Evolutionary conservation across 2,797 vertebrate species (phyloP).

Genomic region (Enteromius viviparus): DNA sequence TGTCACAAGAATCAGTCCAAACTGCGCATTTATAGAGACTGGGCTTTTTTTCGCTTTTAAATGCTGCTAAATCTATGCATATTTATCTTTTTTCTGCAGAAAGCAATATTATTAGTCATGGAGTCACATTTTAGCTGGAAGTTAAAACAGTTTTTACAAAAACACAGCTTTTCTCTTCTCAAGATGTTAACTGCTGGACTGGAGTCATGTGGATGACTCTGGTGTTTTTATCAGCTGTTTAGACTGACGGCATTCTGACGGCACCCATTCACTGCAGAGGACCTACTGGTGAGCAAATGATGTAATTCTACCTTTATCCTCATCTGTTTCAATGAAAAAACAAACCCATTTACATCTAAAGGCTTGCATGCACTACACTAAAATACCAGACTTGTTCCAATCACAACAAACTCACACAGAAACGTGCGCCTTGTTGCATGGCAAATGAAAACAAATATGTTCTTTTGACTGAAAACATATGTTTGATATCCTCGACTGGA

Average conservation of each 20-base stretch:
- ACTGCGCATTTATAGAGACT: background rate
- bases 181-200: too few relatives aligned
- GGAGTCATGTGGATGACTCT: background rate
- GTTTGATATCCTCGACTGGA: too few relatives aligned
- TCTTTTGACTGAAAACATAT: too few relatives aligned
- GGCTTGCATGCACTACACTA: too few relatives aligned
- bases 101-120: background rate
- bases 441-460: too few relatives aligned
- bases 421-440: too few relatives aligned
- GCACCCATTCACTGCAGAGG: background rate
- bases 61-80: background rate
- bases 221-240: background rate
- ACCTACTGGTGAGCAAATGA: background rate
- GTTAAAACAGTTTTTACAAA: background rate
- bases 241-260: background rate
- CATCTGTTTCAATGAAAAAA: background rate
- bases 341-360: background rate
- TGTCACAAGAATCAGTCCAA: background rate
- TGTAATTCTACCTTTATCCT: background rate
- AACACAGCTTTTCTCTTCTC: background rate
- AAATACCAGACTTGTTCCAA: too few relatives aligned
- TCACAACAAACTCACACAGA: too few relatives aligned
- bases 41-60: background rate
- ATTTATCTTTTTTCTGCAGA: background rate
- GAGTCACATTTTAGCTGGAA: background rate